Conservation (phyloP, 1,140 invertebrate species). For the Globodera ellingtonae region DNA sequence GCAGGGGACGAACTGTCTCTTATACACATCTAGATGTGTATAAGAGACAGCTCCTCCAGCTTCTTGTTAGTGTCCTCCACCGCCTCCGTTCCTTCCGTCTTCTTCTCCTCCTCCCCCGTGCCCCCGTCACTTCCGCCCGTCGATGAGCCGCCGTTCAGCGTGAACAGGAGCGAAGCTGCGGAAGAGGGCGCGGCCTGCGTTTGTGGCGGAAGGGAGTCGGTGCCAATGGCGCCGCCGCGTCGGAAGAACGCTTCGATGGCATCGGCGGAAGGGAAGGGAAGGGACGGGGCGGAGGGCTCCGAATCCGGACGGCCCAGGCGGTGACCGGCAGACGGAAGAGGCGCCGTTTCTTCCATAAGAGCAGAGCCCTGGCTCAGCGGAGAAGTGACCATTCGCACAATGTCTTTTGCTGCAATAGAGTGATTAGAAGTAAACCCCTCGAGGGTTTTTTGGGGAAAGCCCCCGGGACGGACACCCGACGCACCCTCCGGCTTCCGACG, state of each 20-base stretch:
- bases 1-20: no score
- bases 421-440: neutral
- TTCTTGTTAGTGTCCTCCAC: neutral
- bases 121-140: conserved; percentile 3
- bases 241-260: conserved; percentile 13
- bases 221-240: neutral
- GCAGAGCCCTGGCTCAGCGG: neutral
- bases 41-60: neutral
- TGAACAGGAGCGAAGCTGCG: neutral
- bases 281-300: neutral
- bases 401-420: conserved; percentile 31
- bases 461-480: neutral
- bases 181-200: neutral
- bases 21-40: no score
- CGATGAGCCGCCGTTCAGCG: conserved; percentile 6
- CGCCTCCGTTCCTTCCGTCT: neutral
- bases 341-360: neutral
- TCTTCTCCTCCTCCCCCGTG: conserved; percentile 1
- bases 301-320: neutral
- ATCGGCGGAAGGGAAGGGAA: neutral
- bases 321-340: neutral
- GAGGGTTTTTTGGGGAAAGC: no score
- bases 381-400: conserved; percentile 27
- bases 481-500: conserved; percentile 26
- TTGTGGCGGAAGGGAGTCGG: neutral